phyloP scores from a whole-genome alignment of 2,888 invertebrate species.

The Drosophila lacicola region DNA sequence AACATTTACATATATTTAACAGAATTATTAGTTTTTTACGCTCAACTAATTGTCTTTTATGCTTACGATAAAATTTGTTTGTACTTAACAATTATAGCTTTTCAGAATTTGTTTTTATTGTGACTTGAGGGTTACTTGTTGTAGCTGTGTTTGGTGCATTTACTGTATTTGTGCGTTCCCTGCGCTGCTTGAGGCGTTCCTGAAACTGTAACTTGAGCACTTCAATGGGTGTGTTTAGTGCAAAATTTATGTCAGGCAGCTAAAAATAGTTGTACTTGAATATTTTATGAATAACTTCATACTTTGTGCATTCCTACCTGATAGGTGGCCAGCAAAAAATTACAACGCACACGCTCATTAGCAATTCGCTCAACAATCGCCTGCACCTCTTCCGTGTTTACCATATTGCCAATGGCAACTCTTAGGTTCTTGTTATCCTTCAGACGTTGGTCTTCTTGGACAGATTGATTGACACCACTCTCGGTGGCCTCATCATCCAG shows the following conservation, averaged over 20 bases:
- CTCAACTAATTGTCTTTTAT: background rate
- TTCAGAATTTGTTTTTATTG: slow-evolving; percentile 2
- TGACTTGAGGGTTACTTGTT: background rate
- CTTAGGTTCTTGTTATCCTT: background rate
- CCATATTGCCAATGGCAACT: slow-evolving; percentile 27
- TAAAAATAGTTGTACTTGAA: slow-evolving; percentile 6
- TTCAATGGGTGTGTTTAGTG: slow-evolving; percentile 41
- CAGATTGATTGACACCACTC: background rate
- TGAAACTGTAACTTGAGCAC: slow-evolving; percentile 40
- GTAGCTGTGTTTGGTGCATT: background rate
- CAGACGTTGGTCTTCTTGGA: background rate
- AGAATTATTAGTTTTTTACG: background rate
- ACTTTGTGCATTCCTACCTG: slow-evolving; percentile 17
- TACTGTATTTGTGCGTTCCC: background rate
- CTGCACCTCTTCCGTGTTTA: slow-evolving; percentile 42
- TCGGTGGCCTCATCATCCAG: slow-evolving; percentile 13
- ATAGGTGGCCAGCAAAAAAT: slow-evolving; percentile 60
- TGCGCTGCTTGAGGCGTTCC: slow-evolving; percentile 48
- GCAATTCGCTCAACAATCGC: slow-evolving; percentile 52
- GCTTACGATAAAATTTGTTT: background rate
- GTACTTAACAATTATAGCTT: background rate
- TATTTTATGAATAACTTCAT: background rate
- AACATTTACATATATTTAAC: background rate
- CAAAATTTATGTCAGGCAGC: slow-evolving; percentile 61
- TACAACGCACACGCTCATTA: slow-evolving; percentile 65